Conservation (phyloP, 1,140 invertebrate species). For the Apis cerana region DNA sequence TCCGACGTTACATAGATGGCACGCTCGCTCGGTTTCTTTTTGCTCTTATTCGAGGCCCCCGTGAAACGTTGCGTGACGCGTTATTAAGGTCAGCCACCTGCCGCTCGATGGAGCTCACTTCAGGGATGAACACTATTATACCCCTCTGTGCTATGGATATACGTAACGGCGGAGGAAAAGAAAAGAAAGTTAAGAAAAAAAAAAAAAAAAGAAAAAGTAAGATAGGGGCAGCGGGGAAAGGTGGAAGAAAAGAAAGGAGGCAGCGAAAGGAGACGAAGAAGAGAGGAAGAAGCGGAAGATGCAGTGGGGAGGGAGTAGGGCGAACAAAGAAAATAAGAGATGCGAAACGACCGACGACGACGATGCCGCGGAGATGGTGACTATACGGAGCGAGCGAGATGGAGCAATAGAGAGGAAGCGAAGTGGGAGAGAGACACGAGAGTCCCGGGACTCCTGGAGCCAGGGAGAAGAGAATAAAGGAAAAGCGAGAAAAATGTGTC, state of each 20-base stretch:
- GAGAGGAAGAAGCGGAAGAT: conserved; percentile 46
- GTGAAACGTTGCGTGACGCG: conserved; percentile 66
- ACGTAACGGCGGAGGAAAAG: conserved; percentile 39
- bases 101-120: conserved; percentile 79
- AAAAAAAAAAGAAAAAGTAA: conserved; percentile 12
- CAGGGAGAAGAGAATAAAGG: conserved; percentile 78
- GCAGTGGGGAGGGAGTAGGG: conserved; percentile 65
- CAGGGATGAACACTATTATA: conserved; percentile 76
- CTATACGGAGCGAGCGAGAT: conserved; percentile 17
- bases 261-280: not conserved
- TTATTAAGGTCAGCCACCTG: conserved; percentile 81
- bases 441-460: conserved; percentile 66
- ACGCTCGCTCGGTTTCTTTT: conserved; percentile 49
- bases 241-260: conserved; percentile 21
- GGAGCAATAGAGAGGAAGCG: not conserved
- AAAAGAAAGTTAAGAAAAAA: conserved; percentile 22
- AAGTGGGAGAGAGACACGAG: conserved; percentile 56
- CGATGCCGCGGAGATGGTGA: conserved; percentile 51
- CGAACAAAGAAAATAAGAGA: conserved; percentile 80
- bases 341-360: conserved; percentile 71
- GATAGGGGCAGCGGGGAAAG: conserved; percentile 7
- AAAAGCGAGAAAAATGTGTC: conserved; percentile 83
- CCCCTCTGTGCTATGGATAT: conserved; percentile 56
- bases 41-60: conserved; percentile 26
- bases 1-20: conserved; percentile 52